Percentiles rank a stretch among this genome's conserved stretches.
Conservation (phyloP, 2,888 invertebrate species). For the Gnatocerus cornutus region DNA sequence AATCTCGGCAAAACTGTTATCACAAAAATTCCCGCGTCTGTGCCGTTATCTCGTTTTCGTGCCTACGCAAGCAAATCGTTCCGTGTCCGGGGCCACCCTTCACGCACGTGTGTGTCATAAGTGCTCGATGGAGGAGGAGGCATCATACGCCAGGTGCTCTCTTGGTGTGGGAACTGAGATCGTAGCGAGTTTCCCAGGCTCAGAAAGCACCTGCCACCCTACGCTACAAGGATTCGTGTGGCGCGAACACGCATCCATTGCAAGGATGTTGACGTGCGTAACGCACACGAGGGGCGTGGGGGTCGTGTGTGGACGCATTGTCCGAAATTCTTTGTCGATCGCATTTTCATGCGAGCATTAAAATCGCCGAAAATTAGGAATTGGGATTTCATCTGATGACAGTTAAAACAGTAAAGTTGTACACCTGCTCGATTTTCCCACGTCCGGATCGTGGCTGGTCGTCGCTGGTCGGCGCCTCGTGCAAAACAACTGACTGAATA, state of each 20-base stretch:
- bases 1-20: slow-evolving; percentile 1
- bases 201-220: slow-evolving; percentile 60
- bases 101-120: slow-evolving; percentile 53
- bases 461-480: slow-evolving; percentile 62
- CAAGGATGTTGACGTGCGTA: slow-evolving; percentile 46
- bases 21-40: too few species aligned
- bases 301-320: slow-evolving; percentile 44
- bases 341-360: slow-evolving; percentile 15
- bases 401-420: slow-evolving; percentile 47
- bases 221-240: slow-evolving; percentile 32
- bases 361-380: slow-evolving; percentile 26
- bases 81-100: slow-evolving; percentile 51
- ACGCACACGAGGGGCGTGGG: slow-evolving; percentile 13
- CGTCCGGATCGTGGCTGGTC: slow-evolving; percentile 55
- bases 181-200: slow-evolving; percentile 66
- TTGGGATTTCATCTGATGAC: slow-evolving; percentile 36
- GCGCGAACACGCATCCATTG: slow-evolving; percentile 41
- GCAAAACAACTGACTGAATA: slow-evolving; percentile 63
- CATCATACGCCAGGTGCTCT: slow-evolving; percentile 63
- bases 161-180: slow-evolving; percentile 65
- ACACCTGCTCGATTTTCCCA: slow-evolving; percentile 70
- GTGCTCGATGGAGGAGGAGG: slow-evolving; percentile 26
- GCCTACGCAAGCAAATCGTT: slow-evolving; percentile 39
- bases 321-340: too few species aligned
- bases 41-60: slow-evolving; percentile 28